Evolutionary conservation across 2,113 vertebrate species (phyloP), one percentile per base, ranked within the genome.

Genomic region (Seriola dumerili): DNA sequence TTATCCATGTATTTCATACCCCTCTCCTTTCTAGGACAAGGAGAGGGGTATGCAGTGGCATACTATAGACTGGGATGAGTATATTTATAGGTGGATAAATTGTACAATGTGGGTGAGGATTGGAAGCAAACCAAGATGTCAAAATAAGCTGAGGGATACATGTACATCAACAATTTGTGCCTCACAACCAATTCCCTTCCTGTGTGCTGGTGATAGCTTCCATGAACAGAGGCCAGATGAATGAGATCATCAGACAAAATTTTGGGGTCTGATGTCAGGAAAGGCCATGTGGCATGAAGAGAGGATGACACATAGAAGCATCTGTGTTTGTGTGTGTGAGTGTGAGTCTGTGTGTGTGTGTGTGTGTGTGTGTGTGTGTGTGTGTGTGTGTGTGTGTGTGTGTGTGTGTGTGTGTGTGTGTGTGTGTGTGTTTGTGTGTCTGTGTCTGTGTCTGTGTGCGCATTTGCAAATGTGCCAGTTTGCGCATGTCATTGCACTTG

Each of bases 401-500:
- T n/a, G 21, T 72, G 8, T 55, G 63, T 74, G 2, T 63, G 46
- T 67, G 59, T 65, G 54, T 25, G 59, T 46, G 17, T 62, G 7
- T 12, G 50, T 36, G 14, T 76, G 52, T 74, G 55, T 68, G 55
- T 70, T 44, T 23, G 50, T 29, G 11, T 70, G 50, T 29, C 36
- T 29, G 11, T n/a, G 21, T 50, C 1, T 42, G 1, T 42, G 48
- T 42, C 23, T 46, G 52, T 57, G 44, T 52, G 38, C 23, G 19
- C 54, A 77, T 64, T 64, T 75, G 50, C 29, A 8, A 70, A 44
- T 72, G 42, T 46, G 69, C 67, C 54, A 71, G 81, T 61, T 71
- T 70, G 80, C 32, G 14, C 74, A 73, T 73, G 72, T 79, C 78
- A 67, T 29, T 80, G 70, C 64, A 55, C 76, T 58, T 34, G 75